A percentile compares a stretch with the other conserved stretches of the same genome.
These are phyloP conservation scores for Ectobius pallidus DNA, from an alignment of 2,888 invertebrate genomes.

Conservation along the genomic window DNA sequence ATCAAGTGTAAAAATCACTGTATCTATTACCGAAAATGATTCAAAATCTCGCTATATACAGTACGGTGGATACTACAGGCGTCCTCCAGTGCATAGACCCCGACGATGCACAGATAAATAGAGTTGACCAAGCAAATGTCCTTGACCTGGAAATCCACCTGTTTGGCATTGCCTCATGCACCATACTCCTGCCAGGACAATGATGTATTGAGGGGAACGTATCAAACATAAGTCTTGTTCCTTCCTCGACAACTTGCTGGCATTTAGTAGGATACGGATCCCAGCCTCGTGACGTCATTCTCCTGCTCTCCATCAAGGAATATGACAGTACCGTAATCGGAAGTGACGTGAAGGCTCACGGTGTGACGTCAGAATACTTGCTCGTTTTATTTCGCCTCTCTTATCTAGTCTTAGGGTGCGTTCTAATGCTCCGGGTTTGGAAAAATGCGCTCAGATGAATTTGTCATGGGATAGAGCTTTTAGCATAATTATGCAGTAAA, in stretches of 20 bases:
- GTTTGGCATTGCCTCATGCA: neutral
- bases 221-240: neutral
- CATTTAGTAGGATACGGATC: neutral
- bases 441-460: no score
- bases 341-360: constrained; percentile 32
- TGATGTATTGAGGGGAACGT: constrained; percentile 1
- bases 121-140: neutral
- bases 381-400: constrained; percentile 38
- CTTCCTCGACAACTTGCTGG: neutral
- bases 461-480: no score
- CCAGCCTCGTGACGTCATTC: constrained; percentile 5
- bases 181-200: neutral
- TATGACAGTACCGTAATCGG: constrained; percentile 36
- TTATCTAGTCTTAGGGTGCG: constrained; percentile 34
- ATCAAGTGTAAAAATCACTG: no score
- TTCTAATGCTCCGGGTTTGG: no score
- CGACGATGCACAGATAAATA: no score
- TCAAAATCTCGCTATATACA: no score
- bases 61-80: no score
- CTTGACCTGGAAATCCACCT: constrained; percentile 12
- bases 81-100: no score
- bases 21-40: no score
- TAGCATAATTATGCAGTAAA: no score
- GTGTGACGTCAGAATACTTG: constrained; percentile 29
- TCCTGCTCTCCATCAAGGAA: neutral